Conservation (phyloP, 1,140 invertebrate species). For the Eumaeus atala region DNA sequence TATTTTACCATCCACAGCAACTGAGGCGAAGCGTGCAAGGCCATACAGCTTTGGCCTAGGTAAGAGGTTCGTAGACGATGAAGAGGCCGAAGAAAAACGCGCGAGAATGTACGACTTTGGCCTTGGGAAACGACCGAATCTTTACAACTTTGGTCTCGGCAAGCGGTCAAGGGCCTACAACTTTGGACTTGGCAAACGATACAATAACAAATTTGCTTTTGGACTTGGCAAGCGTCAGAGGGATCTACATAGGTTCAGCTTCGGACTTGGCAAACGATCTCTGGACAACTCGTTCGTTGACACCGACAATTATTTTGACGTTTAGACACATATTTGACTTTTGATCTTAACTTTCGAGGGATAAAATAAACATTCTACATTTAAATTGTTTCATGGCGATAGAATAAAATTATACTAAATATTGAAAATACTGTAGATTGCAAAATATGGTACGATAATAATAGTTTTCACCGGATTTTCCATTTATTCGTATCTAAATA, state of each 20-base stretch:
- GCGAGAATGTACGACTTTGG: conserved; percentile 64
- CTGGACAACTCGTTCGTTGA: conserved; percentile 37
- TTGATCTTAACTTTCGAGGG: conserved; percentile 36
- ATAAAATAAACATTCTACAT: too few species aligned
- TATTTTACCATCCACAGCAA: conserved; percentile 37
- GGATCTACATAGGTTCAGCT: conserved; percentile 59
- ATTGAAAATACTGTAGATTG: too few species aligned
- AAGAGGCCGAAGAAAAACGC: conserved; percentile 53
- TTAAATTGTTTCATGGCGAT: conserved; percentile 11
- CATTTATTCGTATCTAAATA: too few species aligned
- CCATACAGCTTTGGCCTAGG: conserved; percentile 70
- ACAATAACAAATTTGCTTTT: conserved; percentile 62
- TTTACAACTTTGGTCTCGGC: conserved; percentile 62
- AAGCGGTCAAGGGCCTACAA: conserved; percentile 57
- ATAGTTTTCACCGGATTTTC: too few species aligned
- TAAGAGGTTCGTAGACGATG: conserved; percentile 51
- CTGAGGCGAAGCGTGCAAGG: conserved; percentile 59
- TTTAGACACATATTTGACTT: conserved; percentile 40
- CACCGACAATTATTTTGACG: conserved; percentile 47
- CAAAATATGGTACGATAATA: too few species aligned
- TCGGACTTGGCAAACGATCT: conserved; percentile 62
- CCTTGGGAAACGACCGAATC: conserved; percentile 53
- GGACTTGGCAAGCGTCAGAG: conserved; percentile 57
- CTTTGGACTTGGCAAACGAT: conserved; percentile 60
- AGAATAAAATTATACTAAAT: neutral